Evolutionary conservation across 2,888 invertebrate species (phyloP), one percentile per base, ranked within the genome.

Genomic region (Branchinecta sandiegonensis): DNA sequence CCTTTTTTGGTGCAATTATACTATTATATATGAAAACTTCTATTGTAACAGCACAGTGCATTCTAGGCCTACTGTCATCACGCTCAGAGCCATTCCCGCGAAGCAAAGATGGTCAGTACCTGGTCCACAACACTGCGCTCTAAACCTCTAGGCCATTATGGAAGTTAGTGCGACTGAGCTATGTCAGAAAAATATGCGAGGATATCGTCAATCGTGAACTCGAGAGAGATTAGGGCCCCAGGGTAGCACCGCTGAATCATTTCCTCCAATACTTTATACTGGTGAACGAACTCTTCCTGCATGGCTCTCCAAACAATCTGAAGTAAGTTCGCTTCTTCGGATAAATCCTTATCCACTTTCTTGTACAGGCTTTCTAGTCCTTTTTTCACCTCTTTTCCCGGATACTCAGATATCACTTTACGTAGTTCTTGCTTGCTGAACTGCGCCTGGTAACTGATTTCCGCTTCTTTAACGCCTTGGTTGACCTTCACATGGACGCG

Each of bases 301-400:
- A 99, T 96, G 74, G 94, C 92, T 77, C 94, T 86, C 99, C 99
- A 99, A 70, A 99, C 97, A 67, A 99, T 97, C 83, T 92, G 90
- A 75, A 94, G 82, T 72, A 95, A 82, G 76, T 93, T 94, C 77
- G 90, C 90, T 79, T 93, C 92, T 79, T 94, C 94, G 75, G 91
- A 92, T 65, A 97, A 81, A 79, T 99, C 96, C 81, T 97, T 97
- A 78, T 97, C 97, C 69, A 97, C 94, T 79, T 94, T 94, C 78
- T 88, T 89, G 79, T 94, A 95, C 71, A 97, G 82, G 75, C 90
- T 86, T 79, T 95, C 94, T 72, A 96, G 81, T 2, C 94, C 92
- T 77, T 88, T 89, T 79, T 94, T 94, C 17, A 95, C 93, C 84
- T 94, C 88, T 75, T 89, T 86, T 9, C 87, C 88, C 5, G 96